Evolutionary conservation across 2,113 vertebrate genomes (phyloP).

Genomic region (Megaceryle torquata): DNA sequence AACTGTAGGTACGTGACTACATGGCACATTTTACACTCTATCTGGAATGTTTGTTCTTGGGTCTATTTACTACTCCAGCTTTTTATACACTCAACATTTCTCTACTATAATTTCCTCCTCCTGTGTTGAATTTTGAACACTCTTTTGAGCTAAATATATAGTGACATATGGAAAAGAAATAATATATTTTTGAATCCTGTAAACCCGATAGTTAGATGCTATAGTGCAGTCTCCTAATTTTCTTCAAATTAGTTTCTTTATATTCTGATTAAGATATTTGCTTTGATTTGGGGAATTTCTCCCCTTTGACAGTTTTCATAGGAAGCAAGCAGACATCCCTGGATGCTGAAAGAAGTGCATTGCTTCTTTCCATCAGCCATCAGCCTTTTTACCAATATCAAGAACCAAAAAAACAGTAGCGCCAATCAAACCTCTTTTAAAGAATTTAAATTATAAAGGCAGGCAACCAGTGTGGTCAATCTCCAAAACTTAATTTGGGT

Average conservation of each 20-base stretch:
- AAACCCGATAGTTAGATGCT: background rate
- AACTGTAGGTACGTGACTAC: slow-evolving; percentile 22
- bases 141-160: background rate
- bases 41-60: background rate
- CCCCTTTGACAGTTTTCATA: background rate
- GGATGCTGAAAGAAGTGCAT: background rate
- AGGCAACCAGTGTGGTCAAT: background rate
- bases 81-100: slow-evolving; percentile 28
- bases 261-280: background rate
- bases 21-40: slow-evolving; percentile 31
- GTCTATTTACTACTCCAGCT: slow-evolving; percentile 14
- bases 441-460: background rate
- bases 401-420: background rate
- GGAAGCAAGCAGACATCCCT: background rate
- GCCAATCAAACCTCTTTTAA: background rate
- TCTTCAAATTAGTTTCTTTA: background rate
- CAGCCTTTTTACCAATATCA: background rate
- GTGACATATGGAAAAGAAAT: background rate
- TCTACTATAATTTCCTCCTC: slow-evolving; percentile 3
- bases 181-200: background rate
- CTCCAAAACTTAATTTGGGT: background rate
- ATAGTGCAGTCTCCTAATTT: background rate
- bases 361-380: background rate
- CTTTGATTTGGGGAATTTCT: background rate
- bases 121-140: slow-evolving; percentile 1